phyloP scores from a whole-genome alignment of 2,797 vertebrate genomes.

The Acipenser ruthenus region DNA sequence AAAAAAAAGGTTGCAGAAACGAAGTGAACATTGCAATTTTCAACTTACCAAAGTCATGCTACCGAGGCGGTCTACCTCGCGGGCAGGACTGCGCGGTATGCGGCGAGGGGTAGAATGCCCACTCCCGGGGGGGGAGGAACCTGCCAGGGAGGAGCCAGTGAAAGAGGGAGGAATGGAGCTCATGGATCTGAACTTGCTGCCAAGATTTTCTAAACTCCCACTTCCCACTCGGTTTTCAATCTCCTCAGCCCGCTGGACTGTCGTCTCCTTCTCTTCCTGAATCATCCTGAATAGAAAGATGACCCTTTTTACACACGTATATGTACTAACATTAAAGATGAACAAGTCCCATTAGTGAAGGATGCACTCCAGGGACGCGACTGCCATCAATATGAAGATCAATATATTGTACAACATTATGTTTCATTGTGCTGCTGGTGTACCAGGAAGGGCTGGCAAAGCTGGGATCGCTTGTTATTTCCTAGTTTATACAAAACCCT shows the following conservation, averaged over 20 bases:
- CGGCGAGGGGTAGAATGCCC: slow-evolving; percentile 83
- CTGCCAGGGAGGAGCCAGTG: slow-evolving; percentile 51
- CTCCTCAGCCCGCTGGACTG: slow-evolving; percentile 85
- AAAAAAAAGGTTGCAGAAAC: too few species aligned
- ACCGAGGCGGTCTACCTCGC: slow-evolving; percentile 86
- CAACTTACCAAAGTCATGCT: slow-evolving; percentile 87
- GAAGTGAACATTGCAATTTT: not conserved
- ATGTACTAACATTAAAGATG: not conserved
- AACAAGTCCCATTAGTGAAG: too few species aligned
- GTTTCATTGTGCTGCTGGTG: too few species aligned
- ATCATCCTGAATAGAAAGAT: slow-evolving; percentile 65
- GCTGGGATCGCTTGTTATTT: not conserved
- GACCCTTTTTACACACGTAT: not conserved
- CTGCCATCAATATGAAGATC: too few species aligned
- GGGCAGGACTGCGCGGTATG: slow-evolving; percentile 76
- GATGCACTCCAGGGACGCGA: too few species aligned
- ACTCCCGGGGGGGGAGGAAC: slow-evolving; percentile 83
- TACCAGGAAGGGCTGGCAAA: not conserved
- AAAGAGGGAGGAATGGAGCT: slow-evolving; percentile 68
- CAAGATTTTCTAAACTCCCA: slow-evolving; percentile 65
- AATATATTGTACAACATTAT: too few species aligned
- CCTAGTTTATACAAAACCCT: not conserved
- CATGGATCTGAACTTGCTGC: slow-evolving; percentile 74
- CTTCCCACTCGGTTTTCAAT: slow-evolving; percentile 86
- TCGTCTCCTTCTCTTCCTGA: slow-evolving; percentile 95